Evolutionary conservation across 2,113 vertebrate species (phyloP), one percentile per base, ranked within the genome.

Genomic region (Dicentrarchus labrax): DNA sequence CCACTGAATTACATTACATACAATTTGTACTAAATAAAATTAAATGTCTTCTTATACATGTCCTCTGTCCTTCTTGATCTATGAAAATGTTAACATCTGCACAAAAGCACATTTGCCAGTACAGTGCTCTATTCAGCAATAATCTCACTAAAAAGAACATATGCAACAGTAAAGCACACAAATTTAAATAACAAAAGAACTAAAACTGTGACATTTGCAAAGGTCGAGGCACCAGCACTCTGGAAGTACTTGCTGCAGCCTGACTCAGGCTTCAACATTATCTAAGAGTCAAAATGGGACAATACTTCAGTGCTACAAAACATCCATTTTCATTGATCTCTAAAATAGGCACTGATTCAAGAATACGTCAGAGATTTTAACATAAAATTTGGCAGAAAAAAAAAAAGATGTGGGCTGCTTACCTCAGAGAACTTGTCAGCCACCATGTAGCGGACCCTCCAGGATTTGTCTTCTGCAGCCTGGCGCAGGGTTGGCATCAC

Each of bases 401-500:
- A 78, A 60, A 51, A 0, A 4, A 0, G n/a, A n/a, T n/a, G 1
- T 16, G 1, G 4, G 11, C n/a, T 36, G 41, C 72, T 86, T 91
- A 97, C 97, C 95, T 97, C 97, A 51, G 96, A 97, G 92, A 98
- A 98, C 86, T 97, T 98, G 94, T 98, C 97, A 24, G 97, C 97
- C 38, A 97, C 97, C 97, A 98, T 98, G 86, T 98, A 98, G 75
- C 97, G 96, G 77, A 98, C 97, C 89, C 97, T 94, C 97, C 97
- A 98, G 67, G 97, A 98, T 86, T 98, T 98, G 87, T 98, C 97
- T 90, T 98, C 97, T 0, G 96, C 95, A 5, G 97, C 97, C 91
- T 97, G 96, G n/a, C 94, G 94, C 64, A 97, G 93, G 0, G 96
- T 96, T 69, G 97, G 97, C 96, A 97, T 97, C 57, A 97, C 97